phyloP scores from a whole-genome alignment of 1,140 invertebrate species.

The Sipha flava region DNA sequence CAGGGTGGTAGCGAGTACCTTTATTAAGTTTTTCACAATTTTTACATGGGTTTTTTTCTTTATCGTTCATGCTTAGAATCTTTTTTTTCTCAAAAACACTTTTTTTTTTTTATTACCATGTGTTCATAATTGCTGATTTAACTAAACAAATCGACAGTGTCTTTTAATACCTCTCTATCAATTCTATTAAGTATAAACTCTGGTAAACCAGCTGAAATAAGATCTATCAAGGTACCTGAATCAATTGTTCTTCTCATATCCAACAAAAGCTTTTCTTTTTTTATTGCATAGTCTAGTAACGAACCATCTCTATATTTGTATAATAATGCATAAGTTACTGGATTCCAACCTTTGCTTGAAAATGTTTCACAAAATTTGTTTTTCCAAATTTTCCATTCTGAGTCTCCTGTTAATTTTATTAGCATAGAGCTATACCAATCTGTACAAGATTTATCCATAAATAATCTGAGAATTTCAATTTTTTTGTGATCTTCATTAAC shows the following conservation, averaged over 20 bases:
- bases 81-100: background rate
- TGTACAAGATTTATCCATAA: background rate
- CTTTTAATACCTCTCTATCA: background rate
- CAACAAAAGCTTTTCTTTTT: conserved; percentile 28
- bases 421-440: conserved; percentile 7
- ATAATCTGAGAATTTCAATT: conserved; percentile 2
- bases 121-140: background rate
- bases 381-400: conserved; percentile 8
- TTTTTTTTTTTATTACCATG: background rate
- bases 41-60: background rate
- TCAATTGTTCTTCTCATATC: background rate
- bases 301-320: conserved; percentile 10
- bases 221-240: background rate
- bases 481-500: background rate
- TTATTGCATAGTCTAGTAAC: conserved; percentile 6
- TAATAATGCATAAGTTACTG: background rate
- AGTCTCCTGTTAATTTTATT: background rate
- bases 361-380: background rate
- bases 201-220: conserved; percentile 6
- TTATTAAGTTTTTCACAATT: background rate
- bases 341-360: background rate
- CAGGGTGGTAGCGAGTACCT: background rate
- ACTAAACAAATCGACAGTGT: background rate
- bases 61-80: background rate
- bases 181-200: background rate